Evolutionary conservation across 2,797 vertebrate genomes (phyloP), one percentile per base, ranked within the genome.

Genomic region (Bradypodion pumilum): DNA sequence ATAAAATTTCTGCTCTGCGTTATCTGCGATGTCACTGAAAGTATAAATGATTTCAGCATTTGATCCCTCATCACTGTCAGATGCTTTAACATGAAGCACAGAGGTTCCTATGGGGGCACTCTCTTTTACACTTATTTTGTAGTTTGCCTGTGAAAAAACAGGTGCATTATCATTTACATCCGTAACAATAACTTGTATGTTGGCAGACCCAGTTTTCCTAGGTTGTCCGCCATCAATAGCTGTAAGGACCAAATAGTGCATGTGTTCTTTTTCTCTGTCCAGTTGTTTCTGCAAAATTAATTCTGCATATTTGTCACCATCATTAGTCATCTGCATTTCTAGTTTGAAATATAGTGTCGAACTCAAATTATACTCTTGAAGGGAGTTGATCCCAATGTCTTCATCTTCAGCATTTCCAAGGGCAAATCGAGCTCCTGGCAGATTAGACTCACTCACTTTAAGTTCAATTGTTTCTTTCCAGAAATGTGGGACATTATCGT

Each of bases 81-180:
- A 92, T 0, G 96, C 96, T 0, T 66, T 93, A 0, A 97, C 90
- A 1, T 15, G 92, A 5, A 96, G 21, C 32, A 97, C 90, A 0
- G 83, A 76, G 2, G 93, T 93, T 0, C 93, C 94, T 4, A 83
- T 12, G 1, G 92, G 90, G n/a, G 92, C 75, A 1, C 94, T 94
- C 92, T 97, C 96, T 27, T 35, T 77, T 15, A 97, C 73, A 85
- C 77, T 89, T 3, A 90, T 89, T 74, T 91, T 91, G 35, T 96
- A 95, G 0, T 83, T 63, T 0, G 80, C 62, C 56, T 95, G 66
- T 21, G 42, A 27, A 7, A 84, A 84, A 23, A 72, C 13, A 19
- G 82, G 82, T 15, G 40, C 7, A 42, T 83, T 83, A 21, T 83
- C 81, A 68, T 83, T 83, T 7, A 2, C 4, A 29, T 83, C 81